Base-by-base conservation (phyloP, 2,888 invertebrate genomes). In the Synanthedon andrenaeformis region DNA sequence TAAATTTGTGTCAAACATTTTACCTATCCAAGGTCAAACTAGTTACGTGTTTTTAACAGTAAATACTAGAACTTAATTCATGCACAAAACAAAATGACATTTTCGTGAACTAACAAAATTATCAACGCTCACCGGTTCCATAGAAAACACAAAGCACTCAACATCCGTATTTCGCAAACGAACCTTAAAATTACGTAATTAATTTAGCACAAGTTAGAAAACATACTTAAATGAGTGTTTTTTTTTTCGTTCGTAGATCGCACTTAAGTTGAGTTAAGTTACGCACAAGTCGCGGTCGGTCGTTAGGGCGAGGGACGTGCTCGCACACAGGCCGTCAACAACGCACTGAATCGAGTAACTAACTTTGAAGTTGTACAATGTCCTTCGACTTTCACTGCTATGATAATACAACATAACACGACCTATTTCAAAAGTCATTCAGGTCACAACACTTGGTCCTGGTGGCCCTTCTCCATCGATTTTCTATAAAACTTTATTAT, bases 381-480 rank as follows among this genome's bases (percentile, higher is more conserved):
- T 81, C 83, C 83, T 82, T 82, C 82, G 74, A 81, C 82, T 83
- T 83, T 83, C 82, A 83, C 82, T 82, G 63, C 61, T 35, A 69
- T 71, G 70, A 77, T 76, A 73, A 74, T 74, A 68, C 62, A 71
- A 68, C 52, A 17, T 55, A 56, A 55, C 54, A 50, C 55, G 51
- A 53, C 56, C 58, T 56, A 59, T 59, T 59, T 59, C 23, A 53
- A 55, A 54, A 56, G 41, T 17, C 55, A 50, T 55, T 55, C 57
- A 53, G 52, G 10, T 59, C 55, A 53, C 56, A 58, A 53, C 52
- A 58, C 51, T n/a, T 23, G 51, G 59, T 58, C 56, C 61, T 42
- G 23, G 19, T 4, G 3, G 4, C 23, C 2, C 2, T 2, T 19
- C 13, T 1, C 6, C 49, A 19, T 35, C 8, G 28, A 35, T 35